Evolutionary conservation across 1,140 invertebrate genomes (phyloP).

Genomic region (Thaumetopoea pityocampa): DNA sequence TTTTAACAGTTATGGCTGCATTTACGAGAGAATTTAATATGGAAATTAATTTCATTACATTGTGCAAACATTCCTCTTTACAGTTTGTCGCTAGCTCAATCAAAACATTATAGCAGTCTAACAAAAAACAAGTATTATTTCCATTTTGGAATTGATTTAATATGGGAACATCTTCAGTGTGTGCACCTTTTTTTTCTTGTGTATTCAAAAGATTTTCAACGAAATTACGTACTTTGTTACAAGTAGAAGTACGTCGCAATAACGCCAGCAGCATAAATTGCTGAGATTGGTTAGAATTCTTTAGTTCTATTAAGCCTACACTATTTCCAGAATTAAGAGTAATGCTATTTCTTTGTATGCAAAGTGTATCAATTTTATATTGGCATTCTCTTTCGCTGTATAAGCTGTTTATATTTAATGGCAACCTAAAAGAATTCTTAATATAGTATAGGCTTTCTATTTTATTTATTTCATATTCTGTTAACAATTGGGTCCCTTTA

Average conservation of each 20-base stretch:
- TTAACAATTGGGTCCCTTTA: slow-evolving; percentile 45
- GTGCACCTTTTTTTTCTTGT: slow-evolving; percentile 10
- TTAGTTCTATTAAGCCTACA: slow-evolving; percentile 37
- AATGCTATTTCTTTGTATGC: slow-evolving; percentile 27
- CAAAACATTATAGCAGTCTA: slow-evolving; percentile 41
- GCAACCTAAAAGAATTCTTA: slow-evolving; percentile 53
- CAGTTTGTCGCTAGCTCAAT: slow-evolving; percentile 47
- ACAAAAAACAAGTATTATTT: slow-evolving; percentile 37
- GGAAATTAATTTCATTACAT: slow-evolving; percentile 40
- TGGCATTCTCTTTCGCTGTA: slow-evolving; percentile 34
- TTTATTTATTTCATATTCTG: slow-evolving; percentile 36
- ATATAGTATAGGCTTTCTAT: slow-evolving; percentile 60
- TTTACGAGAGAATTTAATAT: slow-evolving; percentile 52
- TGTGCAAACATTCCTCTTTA: slow-evolving; percentile 53
- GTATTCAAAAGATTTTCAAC: slow-evolving; percentile 44
- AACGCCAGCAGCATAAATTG: slow-evolving; percentile 32
- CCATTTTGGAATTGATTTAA: slow-evolving; percentile 48
- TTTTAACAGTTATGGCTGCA: slow-evolving; percentile 47
- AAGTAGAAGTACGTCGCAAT: slow-evolving; percentile 43
- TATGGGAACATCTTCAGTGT: slow-evolving; percentile 24
- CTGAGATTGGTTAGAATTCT: slow-evolving; percentile 28
- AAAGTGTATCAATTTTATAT: slow-evolving; percentile 26
- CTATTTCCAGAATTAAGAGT: slow-evolving; percentile 35
- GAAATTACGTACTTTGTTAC: slow-evolving; percentile 35
- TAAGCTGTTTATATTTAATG: slow-evolving; percentile 43